Evolutionary conservation across 2,113 vertebrate species (phyloP), one percentile per base, ranked within the genome.

Genomic region (Okapia johnstoni): DNA sequence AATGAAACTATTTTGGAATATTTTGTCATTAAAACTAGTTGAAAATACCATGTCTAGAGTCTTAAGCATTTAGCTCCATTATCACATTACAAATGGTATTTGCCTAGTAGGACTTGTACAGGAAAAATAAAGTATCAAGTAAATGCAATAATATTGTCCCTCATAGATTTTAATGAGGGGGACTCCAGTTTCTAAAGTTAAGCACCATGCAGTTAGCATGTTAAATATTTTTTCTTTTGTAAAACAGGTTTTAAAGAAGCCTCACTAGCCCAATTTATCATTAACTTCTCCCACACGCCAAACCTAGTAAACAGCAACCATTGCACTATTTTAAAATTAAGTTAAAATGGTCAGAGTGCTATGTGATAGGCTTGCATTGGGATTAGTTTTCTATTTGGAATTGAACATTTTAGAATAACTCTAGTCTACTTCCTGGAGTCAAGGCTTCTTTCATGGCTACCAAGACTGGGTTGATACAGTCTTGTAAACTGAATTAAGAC

Each of bases 101-200:
- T 80, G 52, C 84, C 83, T 79, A 79, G 84, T 33, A 66, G n/a
- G 33, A 58, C 7, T 61, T 84, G 19, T 58, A 58, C 66, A 93
- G 36, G n/a, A 43, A 66, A 63, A 88, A 91, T 7, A 80, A 33
- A 33, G 79, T 70, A 93, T 43, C 36, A 84, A 92, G 13, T 46
- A 73, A 85, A 93, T 54, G 58, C 40, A 63, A 43, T 76, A 76
- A 14, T 26, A 26, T 14, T 76, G 12, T 89, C 25, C 81, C 48
- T 73, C 36, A 43, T 89, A 81, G 58, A 43, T 92, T 95, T 93
- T 87, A 92, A 90, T 88, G 76, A 43, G 21, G 55, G 58, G 25
- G 85, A 81, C 84, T 81, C 7, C 11, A 80, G 81, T 80, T 97
- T 98, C 91, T 60, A 90, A 96, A 94, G 33, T 97, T 94, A 76